phyloP scores from a whole-genome alignment of 2,113 vertebrate genomes.

The Sinocyclocheilus rhinocerous region DNA sequence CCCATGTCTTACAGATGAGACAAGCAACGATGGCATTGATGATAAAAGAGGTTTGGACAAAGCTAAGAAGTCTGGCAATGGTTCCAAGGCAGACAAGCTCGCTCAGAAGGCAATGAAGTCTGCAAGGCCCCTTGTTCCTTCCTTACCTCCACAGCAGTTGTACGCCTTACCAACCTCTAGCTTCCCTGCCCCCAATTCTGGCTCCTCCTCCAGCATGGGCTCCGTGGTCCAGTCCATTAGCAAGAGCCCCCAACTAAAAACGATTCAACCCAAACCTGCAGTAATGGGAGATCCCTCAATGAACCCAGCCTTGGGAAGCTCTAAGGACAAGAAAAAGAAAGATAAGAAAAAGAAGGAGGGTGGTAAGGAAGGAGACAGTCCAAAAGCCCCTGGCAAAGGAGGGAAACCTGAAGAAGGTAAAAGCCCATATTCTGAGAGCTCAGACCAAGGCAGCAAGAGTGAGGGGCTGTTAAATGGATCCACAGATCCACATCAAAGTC shows the following conservation, averaged over 20 bases:
- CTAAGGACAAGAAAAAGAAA: conserved; percentile 99
- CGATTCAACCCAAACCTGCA: conserved; percentile 91
- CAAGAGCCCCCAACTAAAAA: conserved; percentile 94
- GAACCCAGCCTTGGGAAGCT: conserved; percentile 85
- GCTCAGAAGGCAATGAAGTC: conserved; percentile 92
- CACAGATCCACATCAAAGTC: conserved; percentile 92
- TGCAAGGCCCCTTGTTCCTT: conserved; percentile 86
- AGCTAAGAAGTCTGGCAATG: conserved; percentile 82
- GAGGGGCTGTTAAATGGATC: conserved; percentile 93
- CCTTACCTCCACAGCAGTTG: conserved; percentile 86
- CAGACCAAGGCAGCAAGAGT: conserved; percentile 82
- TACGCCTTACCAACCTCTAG: conserved; percentile 83
- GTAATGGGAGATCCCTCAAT: conserved; percentile 87
- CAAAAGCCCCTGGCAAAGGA: conserved; percentile 86
- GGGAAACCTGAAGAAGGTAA: conserved; percentile 91
- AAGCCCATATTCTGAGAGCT: conserved; percentile 87
- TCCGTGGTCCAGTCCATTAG: conserved; percentile 92
- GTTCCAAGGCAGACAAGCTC: conserved; percentile 86
- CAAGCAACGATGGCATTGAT: conserved; percentile 91
- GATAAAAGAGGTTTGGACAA: conserved; percentile 86
- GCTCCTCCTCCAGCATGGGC: conserved; percentile 78
- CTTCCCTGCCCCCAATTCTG: conserved; percentile 86
- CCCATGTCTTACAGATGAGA: conserved; percentile 87
- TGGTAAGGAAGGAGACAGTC: conserved; percentile 88
- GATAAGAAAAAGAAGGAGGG: conserved; percentile 97